Base-by-base conservation (phyloP, 2,797 vertebrate genomes). In the Periparus ater region DNA sequence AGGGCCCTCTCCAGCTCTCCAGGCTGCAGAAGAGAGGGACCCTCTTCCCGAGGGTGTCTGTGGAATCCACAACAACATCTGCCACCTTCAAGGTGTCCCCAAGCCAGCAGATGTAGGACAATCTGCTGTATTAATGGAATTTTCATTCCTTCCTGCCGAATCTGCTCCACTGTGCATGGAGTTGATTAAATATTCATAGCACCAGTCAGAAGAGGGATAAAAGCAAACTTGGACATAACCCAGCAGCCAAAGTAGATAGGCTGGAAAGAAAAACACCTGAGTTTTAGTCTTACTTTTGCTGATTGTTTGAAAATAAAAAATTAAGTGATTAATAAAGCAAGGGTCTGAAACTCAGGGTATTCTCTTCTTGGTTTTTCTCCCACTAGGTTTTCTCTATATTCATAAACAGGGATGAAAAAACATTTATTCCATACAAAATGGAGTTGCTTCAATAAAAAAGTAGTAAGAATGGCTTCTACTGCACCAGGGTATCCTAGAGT, bases 151-250 rank as follows among this genome's bases (percentile, higher is more conserved):
- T 91, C 68, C 79, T 92, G 84, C 85, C 60, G 36, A 95, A 94
- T 80, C 86, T 91, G 81, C 91, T 96, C 72, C 65, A 29, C 70
- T 51, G 47, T 75, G 88, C 76, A 4, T 66, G 60, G 83, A 90
- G 77, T 51, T 81, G 70, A 95, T 96, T 77, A 96, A 96, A 96
- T 93, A 96, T 95, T 96, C 94, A 96, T 88, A 70, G 82, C 82
- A 62, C 17, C 89, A 95, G 85, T 91, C 95, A 94, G 62, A 88
- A 72, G 73, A 90, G 30, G 73, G 79, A 95, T 96, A 95, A 96
- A 96, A 96, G 89, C 93, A 96, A 92, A 96, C 73, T 93, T 96
- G 95, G 91, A 93, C 91, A 72, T 62, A 78, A 75, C 85, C 88
- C 93, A 96, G 54, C 54, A 0, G 79, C 68, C 68, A 72, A 81